Conservation (phyloP, 2,113 vertebrate species). For the Pipa parva region DNA sequence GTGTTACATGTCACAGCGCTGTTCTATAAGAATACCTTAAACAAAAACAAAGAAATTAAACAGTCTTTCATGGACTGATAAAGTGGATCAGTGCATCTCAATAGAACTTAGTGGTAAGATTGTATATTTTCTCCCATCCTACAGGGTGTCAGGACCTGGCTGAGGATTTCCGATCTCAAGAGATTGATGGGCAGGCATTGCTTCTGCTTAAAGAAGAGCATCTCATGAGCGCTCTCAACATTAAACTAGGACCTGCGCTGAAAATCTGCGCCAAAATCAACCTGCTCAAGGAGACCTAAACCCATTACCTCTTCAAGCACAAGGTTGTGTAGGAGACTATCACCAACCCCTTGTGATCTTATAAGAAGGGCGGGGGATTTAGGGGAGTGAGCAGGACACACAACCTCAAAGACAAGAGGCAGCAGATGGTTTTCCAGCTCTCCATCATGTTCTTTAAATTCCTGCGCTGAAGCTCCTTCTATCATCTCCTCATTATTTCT, state of each 20-base stretch:
- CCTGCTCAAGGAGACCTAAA: slow-evolving; percentile 84
- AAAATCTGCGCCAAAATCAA: slow-evolving; percentile 99
- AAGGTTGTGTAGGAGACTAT: neutral
- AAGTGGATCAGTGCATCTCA: too few relatives aligned
- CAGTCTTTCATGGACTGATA: too few relatives aligned
- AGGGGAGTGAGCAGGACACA: neutral
- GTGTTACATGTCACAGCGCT: too few relatives aligned
- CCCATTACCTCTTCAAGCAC: slow-evolving; percentile 11
- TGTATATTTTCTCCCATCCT: too few relatives aligned
- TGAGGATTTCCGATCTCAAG: slow-evolving; percentile 90
- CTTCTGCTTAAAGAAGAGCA: slow-evolving; percentile 93
- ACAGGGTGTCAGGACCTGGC: slow-evolving; percentile 95
- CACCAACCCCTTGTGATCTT: neutral
- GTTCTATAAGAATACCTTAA: too few relatives aligned
- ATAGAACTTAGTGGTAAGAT: too few relatives aligned
- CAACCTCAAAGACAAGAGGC: slow-evolving; percentile 1
- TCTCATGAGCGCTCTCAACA: slow-evolving; percentile 97
- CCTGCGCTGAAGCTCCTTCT: slow-evolving; percentile 19
- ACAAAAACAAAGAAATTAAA: too few relatives aligned
- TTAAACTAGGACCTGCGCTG: slow-evolving; percentile 94
- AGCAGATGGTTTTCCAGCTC: neutral
- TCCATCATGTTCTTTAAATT: neutral
- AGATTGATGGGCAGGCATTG: slow-evolving; percentile 95
- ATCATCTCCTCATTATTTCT: slow-evolving; percentile 25
- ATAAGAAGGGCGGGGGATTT: neutral